Base-by-base conservation (phyloP, 2,113 vertebrate genomes). In the Nothoprocta perdicaria region DNA sequence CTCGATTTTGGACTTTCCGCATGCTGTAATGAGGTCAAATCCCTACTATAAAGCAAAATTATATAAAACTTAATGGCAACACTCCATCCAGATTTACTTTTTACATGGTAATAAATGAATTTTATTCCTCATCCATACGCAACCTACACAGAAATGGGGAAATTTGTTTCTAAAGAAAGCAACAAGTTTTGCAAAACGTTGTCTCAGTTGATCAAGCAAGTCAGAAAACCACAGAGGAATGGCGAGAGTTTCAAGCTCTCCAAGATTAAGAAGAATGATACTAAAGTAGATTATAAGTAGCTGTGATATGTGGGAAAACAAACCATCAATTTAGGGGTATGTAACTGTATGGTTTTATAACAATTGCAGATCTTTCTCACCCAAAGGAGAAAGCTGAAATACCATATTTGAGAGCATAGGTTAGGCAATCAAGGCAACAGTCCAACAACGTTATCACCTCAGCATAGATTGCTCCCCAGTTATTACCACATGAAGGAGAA, bases 1-100 rank as follows among this genome's bases (percentile, higher is more conserved):
- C 91, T 91, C 48, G 73, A 89, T 77, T 94, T 10, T 85, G 80
- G 79, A 84, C 80, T 84, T 92, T 89, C 72, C 91, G 83, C 90
- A 48, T 92, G 85, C 73, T 79, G 19, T 58, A 88, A 87, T 72
- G 65, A 80, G 8, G 33, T 67, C 65, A 73, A 94, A 91, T 86
- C 80, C 43, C 48, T 41, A 61, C 69, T 86, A 63, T 60, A 81
- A 15, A 63, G 82, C 65, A 92, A 92, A 92, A 91, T 63, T 19
- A 87, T 41, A 50, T 77, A 33, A 45, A 87, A 50, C 43, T 80
- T 86, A 73, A 82, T 74, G 81, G 87, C 40, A 58, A 27, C 26
- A 61, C 79, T 83, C 83, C 89, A 77, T 73, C 68, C 83, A 84
- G 45, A 89, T 86, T 79, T 80, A 86, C 80, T 86, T 91, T 87